Evolutionary conservation across 2,797 vertebrate species (phyloP), one percentile per base, ranked within the genome.

Genomic region (Macrochelys suwanniensis): DNA sequence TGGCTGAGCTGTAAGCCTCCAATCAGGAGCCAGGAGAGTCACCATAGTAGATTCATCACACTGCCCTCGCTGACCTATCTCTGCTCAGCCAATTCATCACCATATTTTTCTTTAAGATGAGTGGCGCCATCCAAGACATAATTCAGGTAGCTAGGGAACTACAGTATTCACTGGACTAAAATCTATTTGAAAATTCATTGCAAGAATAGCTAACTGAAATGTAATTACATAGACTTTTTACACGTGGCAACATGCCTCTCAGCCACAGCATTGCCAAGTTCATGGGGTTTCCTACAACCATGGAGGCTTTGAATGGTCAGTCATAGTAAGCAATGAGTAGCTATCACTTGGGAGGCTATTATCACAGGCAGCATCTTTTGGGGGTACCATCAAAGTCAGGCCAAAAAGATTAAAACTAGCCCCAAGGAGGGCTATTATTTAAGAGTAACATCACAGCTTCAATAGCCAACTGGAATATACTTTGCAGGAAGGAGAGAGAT

Each of bases 241-340:
- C 45, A 9, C 25, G 26, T 26, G 37, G 42, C 50, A 50, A 28
- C 0, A 0, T 1, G 4, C 53, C 77, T 88, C 88, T 77, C 1
- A 1, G 15, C 53, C 68, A 51, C 47, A 88, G 54, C 6, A 25
- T 23, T 65, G 51, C 6, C n/a, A 9, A 80, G 79, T 33, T 0
- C 37, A 42, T 53, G 65, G 76, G 47, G 5, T 56, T 80, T 85
- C 8, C 31, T 89, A 83, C 0, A 1, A 47, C 31, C 19, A 45
- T 25, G 65, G 76, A 82, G 19, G 5, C 37, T 53, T 94, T 87
- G 53, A 4, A 28, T 28, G 74, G 68, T 16, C 11, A 42, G n/a
- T 17, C 53, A 26, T 16, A 19, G 9, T 42, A 54, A 26, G 15
- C 10, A 74, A 45, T 42, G 42, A 74, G 71, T 42, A 71, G 33